Evolutionary conservation across 2,113 vertebrate species (phyloP).

Genomic region (Leptocoma aspasia): DNA sequence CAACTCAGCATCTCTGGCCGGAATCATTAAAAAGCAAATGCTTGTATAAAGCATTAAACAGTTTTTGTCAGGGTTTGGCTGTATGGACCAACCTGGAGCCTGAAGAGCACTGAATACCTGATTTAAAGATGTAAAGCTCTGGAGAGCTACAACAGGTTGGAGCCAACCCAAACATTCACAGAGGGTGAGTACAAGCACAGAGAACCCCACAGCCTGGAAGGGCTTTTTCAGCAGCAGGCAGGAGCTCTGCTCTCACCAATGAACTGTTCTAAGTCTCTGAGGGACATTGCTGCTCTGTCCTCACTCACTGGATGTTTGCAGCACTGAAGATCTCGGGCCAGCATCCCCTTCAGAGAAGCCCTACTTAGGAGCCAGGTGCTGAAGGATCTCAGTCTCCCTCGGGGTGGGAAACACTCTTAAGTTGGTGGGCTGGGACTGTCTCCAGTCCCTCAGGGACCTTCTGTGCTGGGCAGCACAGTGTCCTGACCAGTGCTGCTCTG

Average conservation of each 20-base stretch:
- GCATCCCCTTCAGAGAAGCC: background rate
- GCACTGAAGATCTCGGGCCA: background rate
- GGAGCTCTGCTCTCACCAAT: background rate
- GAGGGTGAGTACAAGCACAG: background rate
- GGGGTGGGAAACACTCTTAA: background rate
- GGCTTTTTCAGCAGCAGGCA: background rate
- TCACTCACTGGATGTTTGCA: background rate
- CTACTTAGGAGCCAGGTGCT: background rate
- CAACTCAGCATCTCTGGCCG: slow-evolving; percentile 47
- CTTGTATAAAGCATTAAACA: slow-evolving; percentile 49
- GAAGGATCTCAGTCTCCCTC: background rate
- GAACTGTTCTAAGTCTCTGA: background rate
- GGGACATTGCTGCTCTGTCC: background rate
- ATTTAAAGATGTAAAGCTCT: background rate
- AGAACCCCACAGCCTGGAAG: background rate
- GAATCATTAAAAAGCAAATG: slow-evolving; percentile 60
- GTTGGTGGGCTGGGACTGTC: background rate
- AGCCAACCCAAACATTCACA: background rate
- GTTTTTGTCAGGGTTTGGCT: slow-evolving; percentile 36
- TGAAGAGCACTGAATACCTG: background rate
- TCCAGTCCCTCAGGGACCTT: background rate
- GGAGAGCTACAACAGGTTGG: background rate
- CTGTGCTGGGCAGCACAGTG: background rate
- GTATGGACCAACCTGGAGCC: background rate
- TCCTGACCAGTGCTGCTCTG: background rate